Evolutionary conservation across 2,797 vertebrate species (phyloP).

Genomic region (Spondyliosoma cantharus): DNA sequence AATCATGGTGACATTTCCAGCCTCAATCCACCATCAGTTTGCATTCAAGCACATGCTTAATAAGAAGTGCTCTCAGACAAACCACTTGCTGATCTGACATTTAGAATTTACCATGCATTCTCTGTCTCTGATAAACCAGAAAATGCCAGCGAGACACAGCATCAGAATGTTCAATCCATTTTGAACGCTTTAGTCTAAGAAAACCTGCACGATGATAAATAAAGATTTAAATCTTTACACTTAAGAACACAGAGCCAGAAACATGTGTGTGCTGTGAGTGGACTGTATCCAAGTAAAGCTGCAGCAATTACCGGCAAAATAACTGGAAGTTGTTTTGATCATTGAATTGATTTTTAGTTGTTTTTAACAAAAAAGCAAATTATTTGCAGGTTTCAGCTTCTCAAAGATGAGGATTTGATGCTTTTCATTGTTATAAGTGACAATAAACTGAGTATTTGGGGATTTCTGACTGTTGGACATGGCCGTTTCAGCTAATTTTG

Average conservation of each 20-base stretch:
- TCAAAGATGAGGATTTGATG: neutral
- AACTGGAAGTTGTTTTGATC: neutral
- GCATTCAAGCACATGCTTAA: conserved; percentile 39
- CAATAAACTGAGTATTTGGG: neutral
- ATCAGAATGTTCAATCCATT: conserved; percentile 36
- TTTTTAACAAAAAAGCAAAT: neutral
- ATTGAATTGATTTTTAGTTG: neutral
- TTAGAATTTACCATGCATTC: conserved; percentile 54
- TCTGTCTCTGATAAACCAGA: conserved; percentile 49
- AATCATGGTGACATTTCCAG: conserved; percentile 60
- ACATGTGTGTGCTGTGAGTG: neutral
- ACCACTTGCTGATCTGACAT: conserved; percentile 64
- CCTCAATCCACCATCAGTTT: conserved; percentile 52
- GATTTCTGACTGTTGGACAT: neutral
- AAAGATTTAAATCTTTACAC: neutral
- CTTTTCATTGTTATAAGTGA: neutral
- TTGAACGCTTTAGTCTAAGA: conserved; percentile 36
- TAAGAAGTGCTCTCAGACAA: conserved; percentile 57
- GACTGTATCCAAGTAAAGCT: neutral
- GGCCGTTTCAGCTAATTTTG: too few species aligned
- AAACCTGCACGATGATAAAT: conserved; percentile 4
- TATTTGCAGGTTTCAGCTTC: neutral
- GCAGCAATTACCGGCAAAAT: neutral
- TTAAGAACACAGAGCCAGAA: conserved; percentile 4
- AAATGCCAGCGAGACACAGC: conserved; percentile 40